These are phyloP conservation scores for Nomia melanderi DNA, from an alignment of 1,140 invertebrate genomes.

Conservation along the genomic window DNA sequence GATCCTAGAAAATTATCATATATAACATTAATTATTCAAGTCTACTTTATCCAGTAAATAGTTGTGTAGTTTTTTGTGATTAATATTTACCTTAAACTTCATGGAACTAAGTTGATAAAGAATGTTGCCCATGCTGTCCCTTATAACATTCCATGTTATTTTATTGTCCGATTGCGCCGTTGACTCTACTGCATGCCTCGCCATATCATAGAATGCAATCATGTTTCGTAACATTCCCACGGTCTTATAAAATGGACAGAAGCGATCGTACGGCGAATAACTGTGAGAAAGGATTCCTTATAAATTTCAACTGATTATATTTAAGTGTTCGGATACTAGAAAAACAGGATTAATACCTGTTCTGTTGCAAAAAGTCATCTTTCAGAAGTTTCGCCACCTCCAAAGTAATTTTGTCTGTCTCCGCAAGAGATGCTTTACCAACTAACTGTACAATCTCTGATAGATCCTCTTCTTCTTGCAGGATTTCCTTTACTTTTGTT, in stretches of 20 bases:
- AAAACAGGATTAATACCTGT: slow-evolving; percentile 84
- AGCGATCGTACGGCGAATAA: slow-evolving; percentile 98
- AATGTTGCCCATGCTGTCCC: slow-evolving; percentile 97
- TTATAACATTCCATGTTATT: slow-evolving; percentile 98
- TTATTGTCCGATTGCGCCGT: slow-evolving; percentile 99
- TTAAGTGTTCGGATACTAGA: neutral
- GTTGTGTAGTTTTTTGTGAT: neutral
- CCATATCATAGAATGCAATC: slow-evolving; percentile 99
- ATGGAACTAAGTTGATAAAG: slow-evolving; percentile 99
- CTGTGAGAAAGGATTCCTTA: slow-evolving; percentile 79
- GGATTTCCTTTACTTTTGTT: slow-evolving; percentile 97
- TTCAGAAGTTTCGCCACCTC: slow-evolving; percentile 99
- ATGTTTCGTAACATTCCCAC: slow-evolving; percentile 99
- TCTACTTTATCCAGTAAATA: neutral
- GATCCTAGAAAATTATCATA: slow-evolving; percentile 88
- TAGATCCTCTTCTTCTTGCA: slow-evolving; percentile 99
- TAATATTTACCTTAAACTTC: slow-evolving; percentile 96
- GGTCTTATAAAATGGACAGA: slow-evolving; percentile 99
- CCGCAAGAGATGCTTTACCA: slow-evolving; percentile 98
- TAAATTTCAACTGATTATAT: neutral
- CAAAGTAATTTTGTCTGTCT: slow-evolving; percentile 99
- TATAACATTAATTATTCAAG: neutral
- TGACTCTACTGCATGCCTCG: slow-evolving; percentile 97
- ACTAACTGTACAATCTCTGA: slow-evolving; percentile 99
- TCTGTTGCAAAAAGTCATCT: slow-evolving; percentile 99